Conservation (phyloP, 2,797 vertebrate species). For the Morelia viridis region DNA sequence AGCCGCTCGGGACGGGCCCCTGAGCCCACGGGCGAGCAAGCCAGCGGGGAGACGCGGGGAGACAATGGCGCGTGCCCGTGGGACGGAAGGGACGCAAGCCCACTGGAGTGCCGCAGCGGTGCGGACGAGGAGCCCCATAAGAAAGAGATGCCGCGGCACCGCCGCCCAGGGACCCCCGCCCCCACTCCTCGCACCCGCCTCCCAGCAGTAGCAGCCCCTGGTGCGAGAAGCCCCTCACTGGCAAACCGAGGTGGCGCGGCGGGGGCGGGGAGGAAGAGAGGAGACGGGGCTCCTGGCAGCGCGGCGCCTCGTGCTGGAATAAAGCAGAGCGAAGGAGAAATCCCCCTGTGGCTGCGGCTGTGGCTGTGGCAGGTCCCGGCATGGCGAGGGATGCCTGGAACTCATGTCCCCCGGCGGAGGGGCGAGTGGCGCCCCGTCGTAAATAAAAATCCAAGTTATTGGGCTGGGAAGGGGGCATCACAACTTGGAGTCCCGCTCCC, state of each 20-base stretch:
- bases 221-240: neutral
- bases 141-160: too few species aligned
- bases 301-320: neutral
- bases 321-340: constrained; percentile 58
- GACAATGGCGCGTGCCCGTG: neutral
- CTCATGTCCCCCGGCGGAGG: constrained; percentile 86
- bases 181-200: too few species aligned
- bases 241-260: neutral
- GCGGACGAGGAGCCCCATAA: neutral
- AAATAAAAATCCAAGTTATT: constrained; percentile 64
- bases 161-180: too few species aligned
- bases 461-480: constrained; percentile 29
- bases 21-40: neutral
- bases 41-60: too few species aligned
- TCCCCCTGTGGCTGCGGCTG: constrained; percentile 74
- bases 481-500: neutral
- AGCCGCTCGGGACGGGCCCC: neutral
- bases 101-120: neutral
- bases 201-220: neutral
- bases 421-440: constrained; percentile 69
- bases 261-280: neutral
- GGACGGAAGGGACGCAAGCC: fast-evolving
- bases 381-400: constrained; percentile 88
- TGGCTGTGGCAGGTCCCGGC: constrained; percentile 83
- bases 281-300: neutral